These are phyloP conservation scores for Pterostichus madidus DNA, from an alignment of 2,888 invertebrate genomes.

Conservation along the genomic window DNA sequence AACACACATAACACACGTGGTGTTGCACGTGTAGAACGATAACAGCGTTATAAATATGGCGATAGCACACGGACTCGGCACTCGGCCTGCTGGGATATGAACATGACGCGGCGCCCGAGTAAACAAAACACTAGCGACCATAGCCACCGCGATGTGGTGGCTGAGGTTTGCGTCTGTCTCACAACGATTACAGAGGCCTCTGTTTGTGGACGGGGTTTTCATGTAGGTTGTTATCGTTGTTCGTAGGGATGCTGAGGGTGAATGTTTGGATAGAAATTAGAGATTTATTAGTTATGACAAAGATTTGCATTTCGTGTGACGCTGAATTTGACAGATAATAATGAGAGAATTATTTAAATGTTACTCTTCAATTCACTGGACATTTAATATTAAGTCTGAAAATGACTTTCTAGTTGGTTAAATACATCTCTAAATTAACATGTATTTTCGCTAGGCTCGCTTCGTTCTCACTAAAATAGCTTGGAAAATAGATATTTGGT, in stretches of 20 bases:
- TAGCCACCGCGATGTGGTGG: constrained; percentile 32
- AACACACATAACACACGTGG: constrained; percentile 20
- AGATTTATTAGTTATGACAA: constrained; percentile 18
- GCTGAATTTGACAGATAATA: constrained; percentile 14
- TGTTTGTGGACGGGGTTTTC: constrained; percentile 28
- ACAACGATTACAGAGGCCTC: constrained; percentile 19
- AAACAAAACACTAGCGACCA: constrained; percentile 41
- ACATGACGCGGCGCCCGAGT: constrained; percentile 42
- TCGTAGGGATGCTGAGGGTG: constrained; percentile 7
- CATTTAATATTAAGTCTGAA: no score
- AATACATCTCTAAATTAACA: no score
- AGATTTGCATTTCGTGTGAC: constrained; percentile 22
- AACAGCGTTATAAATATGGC: constrained; percentile 61
- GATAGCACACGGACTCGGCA: constrained; percentile 51
- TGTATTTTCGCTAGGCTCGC: no score
- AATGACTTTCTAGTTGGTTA: no score
- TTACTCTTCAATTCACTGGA: neutral
- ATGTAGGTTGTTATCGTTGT: neutral
- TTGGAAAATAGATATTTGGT: no score
- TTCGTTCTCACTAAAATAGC: no score
- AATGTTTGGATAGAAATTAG: constrained; percentile 9
- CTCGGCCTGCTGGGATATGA: constrained; percentile 39
- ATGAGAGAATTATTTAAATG: constrained; percentile 9
- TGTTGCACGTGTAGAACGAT: constrained; percentile 28
- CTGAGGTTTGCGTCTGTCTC: constrained; percentile 11